phyloP scores from a whole-genome alignment of 2,797 vertebrate genomes.

The Triplophysa bombifrons region DNA sequence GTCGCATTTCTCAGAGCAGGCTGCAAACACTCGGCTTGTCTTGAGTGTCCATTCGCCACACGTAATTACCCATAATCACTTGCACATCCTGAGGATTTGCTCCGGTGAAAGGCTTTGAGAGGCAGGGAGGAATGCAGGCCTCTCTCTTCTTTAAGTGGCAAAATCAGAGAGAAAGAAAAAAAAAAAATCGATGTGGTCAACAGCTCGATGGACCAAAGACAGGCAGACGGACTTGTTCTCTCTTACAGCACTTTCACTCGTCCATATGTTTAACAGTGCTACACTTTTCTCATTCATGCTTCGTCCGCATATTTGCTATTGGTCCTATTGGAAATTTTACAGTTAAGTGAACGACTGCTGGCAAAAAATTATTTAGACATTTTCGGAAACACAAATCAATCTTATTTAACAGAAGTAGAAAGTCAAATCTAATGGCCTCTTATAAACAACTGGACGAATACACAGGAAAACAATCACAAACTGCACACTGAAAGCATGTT shows the following conservation, averaged over 20 bases:
- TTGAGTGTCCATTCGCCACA: slow-evolving; percentile 42
- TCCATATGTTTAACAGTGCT: not conserved
- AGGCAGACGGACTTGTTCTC: not conserved
- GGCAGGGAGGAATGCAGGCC: slow-evolving; percentile 28
- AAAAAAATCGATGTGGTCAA: slow-evolving; percentile 38
- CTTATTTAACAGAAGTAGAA: no score
- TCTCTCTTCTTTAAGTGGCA: slow-evolving; percentile 36
- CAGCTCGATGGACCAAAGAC: slow-evolving; percentile 42
- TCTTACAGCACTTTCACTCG: not conserved
- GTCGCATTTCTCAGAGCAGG: slow-evolving; percentile 7
- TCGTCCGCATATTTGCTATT: not conserved
- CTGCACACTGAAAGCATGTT: not conserved
- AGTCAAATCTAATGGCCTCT: no score
- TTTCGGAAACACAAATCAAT: no score
- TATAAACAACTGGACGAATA: not conserved
- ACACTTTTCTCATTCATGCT: not conserved
- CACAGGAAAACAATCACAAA: not conserved
- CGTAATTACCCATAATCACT: slow-evolving; percentile 58
- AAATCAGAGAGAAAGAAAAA: slow-evolving; percentile 13
- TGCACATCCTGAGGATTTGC: slow-evolving; percentile 50
- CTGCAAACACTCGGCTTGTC: slow-evolving; percentile 23
- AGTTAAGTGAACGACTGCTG: not conserved
- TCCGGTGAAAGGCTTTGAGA: slow-evolving; percentile 38
- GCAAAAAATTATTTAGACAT: not conserved
- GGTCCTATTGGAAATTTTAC: not conserved